Evolutionary conservation across 2,888 invertebrate genomes (phyloP).

Genomic region (Eumerus sabulonum): DNA sequence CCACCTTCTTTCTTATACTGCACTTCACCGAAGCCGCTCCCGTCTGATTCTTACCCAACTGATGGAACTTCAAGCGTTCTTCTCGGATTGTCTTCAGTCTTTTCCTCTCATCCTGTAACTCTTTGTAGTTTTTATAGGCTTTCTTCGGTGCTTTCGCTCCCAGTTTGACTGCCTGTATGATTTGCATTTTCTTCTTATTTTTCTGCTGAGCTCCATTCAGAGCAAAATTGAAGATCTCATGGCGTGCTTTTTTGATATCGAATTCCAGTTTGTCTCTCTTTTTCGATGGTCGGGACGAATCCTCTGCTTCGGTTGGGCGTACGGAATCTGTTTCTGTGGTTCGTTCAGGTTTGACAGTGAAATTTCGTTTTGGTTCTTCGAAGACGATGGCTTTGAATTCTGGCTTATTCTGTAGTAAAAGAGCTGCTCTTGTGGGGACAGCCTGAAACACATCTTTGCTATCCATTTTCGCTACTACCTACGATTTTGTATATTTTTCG

Average conservation of each 20-base stretch:
- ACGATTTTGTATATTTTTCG: too few species aligned
- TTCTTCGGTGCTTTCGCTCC: slow-evolving; percentile 90
- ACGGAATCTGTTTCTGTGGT: background rate
- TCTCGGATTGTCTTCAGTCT: slow-evolving; percentile 80
- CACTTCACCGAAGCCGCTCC: slow-evolving; percentile 82
- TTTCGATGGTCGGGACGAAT: background rate
- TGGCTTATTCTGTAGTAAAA: slow-evolving; percentile 71
- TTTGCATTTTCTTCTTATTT: slow-evolving; percentile 88
- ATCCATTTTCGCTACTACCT: slow-evolving; percentile 41
- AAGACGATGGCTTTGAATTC: slow-evolving; percentile 75
- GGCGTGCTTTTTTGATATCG: slow-evolving; percentile 87
- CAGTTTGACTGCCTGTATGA: slow-evolving; percentile 87
- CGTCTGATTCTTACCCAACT: slow-evolving; percentile 82
- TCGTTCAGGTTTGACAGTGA: background rate
- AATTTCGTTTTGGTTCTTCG: slow-evolving; percentile 70
- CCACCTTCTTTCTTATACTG: slow-evolving; percentile 71
- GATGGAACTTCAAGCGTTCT: slow-evolving; percentile 80
- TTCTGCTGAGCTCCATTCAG: slow-evolving; percentile 85
- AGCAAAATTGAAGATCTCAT: slow-evolving; percentile 91
- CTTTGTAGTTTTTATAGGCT: slow-evolving; percentile 86
- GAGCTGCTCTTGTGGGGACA: slow-evolving; percentile 76
- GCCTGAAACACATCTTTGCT: slow-evolving; percentile 71
- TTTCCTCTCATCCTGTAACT: slow-evolving; percentile 82
- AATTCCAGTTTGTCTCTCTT: slow-evolving; percentile 79
- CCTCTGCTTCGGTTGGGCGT: background rate